Percentiles rank a stretch among this genome's conserved stretches.
phyloP scores from a whole-genome alignment of 2,113 vertebrate genomes.

The Tichodroma muraria region DNA sequence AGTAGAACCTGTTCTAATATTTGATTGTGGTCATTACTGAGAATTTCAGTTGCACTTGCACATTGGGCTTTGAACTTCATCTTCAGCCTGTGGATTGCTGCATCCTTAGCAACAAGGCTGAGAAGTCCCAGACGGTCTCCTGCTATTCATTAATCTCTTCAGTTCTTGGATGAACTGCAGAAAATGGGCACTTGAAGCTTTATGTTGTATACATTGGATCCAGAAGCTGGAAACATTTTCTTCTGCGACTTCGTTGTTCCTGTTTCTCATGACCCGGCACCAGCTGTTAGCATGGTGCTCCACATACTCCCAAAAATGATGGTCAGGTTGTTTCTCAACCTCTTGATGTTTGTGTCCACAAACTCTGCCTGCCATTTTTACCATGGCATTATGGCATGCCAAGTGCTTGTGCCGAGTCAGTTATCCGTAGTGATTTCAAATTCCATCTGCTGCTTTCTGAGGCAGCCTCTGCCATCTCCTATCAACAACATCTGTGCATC shows the following conservation, averaged over 20 bases:
- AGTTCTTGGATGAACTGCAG: not conserved
- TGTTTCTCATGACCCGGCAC: not conserved
- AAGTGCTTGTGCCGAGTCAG: not conserved
- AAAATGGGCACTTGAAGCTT: not conserved
- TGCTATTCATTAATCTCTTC: not conserved
- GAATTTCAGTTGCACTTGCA: not conserved
- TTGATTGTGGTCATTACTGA: not conserved
- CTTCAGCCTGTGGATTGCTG: not conserved
- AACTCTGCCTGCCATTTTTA: not conserved
- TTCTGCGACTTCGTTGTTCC: not conserved
- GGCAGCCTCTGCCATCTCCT: not conserved
- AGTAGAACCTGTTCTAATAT: not conserved
- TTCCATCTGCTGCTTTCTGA: not conserved
- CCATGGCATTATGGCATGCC: not conserved
- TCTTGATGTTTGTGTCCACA: not conserved
- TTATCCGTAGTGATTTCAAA: not conserved
- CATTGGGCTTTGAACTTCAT: not conserved
- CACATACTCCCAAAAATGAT: not conserved
- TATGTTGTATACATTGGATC: not conserved
- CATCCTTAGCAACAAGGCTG: not conserved
- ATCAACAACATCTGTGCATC: not conserved
- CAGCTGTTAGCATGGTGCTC: not conserved
- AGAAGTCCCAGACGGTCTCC: not conserved
- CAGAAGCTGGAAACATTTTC: not conserved
- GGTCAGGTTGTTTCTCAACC: not conserved